Evolutionary conservation across 2,888 invertebrate species (phyloP).

Genomic region (Alcis repandata): DNA sequence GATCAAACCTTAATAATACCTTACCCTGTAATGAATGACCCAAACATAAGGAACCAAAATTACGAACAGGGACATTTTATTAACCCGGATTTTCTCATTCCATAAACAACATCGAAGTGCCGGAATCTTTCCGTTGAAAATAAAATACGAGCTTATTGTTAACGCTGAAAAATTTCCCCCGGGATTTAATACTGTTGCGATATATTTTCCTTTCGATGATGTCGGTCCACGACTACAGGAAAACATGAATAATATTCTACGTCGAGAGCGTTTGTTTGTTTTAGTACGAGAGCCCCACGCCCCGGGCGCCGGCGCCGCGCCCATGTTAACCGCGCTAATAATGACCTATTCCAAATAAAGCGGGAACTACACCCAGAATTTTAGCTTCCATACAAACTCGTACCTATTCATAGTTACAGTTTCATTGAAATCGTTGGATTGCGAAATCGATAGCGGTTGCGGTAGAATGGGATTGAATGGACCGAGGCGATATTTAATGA

Average conservation of each 20-base stretch:
- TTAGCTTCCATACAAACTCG: background rate
- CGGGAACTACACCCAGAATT: constrained; percentile 13
- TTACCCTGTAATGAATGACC: background rate
- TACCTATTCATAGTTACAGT: constrained; percentile 2
- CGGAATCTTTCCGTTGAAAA: constrained; percentile 56
- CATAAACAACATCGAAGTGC: constrained; percentile 49
- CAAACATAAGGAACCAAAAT: constrained; percentile 41
- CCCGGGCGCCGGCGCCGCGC: constrained; percentile 24
- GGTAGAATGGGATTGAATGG: constrained; percentile 20
- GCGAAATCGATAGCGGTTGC: constrained; percentile 22
- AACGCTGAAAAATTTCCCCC: constrained; percentile 62
- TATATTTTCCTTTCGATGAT: constrained; percentile 57
- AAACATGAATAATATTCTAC: constrained; percentile 50
- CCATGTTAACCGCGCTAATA: constrained; percentile 39
- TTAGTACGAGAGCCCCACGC: constrained; percentile 25
- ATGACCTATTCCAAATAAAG: constrained; percentile 32
- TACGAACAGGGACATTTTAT: constrained; percentile 45
- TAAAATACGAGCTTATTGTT: constrained; percentile 63
- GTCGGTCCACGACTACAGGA: constrained; percentile 49
- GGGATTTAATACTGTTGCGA: constrained; percentile 58
- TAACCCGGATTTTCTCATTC: constrained; percentile 49
- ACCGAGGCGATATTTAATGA: constrained; percentile 19
- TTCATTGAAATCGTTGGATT: constrained; percentile 22
- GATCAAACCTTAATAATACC: background rate
- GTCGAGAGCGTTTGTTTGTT: constrained; percentile 43